A percentile compares a stretch with the other conserved stretches of the same genome.
Evolutionary conservation across 2,888 invertebrate genomes (phyloP).

Genomic region (Zhuqinia jingwanae): DNA sequence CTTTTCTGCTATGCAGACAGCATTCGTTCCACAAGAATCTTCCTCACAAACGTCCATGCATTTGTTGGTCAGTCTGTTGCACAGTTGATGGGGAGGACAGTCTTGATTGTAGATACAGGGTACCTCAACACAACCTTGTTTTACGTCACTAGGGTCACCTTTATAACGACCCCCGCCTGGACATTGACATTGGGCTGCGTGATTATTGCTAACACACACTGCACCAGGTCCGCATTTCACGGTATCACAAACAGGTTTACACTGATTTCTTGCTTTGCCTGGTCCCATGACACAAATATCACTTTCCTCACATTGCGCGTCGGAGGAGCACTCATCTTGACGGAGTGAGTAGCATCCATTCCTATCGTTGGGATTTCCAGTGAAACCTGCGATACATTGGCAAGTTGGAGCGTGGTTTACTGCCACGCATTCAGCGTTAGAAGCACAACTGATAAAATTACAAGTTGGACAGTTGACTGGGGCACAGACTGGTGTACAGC

Average conservation of each 20-base stretch:
- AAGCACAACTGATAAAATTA: conserved; percentile 81
- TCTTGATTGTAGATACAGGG: conserved; percentile 92
- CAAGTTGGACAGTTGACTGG: conserved; percentile 89
- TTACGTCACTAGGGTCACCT: conserved; percentile 90
- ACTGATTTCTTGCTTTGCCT: conserved; percentile 83
- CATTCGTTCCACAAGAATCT: conserved; percentile 91
- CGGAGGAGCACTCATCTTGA: conserved; percentile 89
- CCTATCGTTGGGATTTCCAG: conserved; percentile 94
- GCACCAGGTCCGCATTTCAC: conserved; percentile 92
- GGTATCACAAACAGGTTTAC: conserved; percentile 89
- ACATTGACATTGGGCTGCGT: conserved; percentile 93
- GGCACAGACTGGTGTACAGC: conserved; percentile 89
- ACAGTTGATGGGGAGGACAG: conserved; percentile 89
- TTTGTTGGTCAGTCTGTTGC: conserved; percentile 90
- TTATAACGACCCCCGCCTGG: conserved; percentile 88
- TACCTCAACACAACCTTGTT: conserved; percentile 88
- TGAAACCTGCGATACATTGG: conserved; percentile 90
- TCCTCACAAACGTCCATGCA: conserved; percentile 91
- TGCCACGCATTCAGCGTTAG: conserved; percentile 89
- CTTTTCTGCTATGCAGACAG: conserved; percentile 93
- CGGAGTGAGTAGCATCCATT: conserved; percentile 90
- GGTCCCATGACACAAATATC: conserved; percentile 87
- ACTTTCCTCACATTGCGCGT: conserved; percentile 91
- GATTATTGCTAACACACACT: conserved; percentile 93
- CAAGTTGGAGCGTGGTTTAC: conserved; percentile 83